phyloP scores from a whole-genome alignment of 2,113 vertebrate species.

The Periophthalmodon schlosseri region DNA sequence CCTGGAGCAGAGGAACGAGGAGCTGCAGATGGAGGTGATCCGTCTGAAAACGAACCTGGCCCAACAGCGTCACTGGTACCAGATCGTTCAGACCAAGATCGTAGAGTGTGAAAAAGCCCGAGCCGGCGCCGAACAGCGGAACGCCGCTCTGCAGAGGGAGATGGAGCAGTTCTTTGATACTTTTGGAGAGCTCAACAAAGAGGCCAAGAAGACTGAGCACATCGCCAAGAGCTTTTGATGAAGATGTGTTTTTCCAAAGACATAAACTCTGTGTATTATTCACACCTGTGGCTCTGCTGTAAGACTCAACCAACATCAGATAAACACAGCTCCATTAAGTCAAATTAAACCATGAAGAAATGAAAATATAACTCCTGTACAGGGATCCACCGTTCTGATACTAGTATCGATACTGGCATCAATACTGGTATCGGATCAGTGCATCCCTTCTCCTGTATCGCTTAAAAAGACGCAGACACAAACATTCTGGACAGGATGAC shows the following conservation, averaged over 20 bases:
- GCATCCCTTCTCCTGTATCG: background rate
- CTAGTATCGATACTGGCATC: no score
- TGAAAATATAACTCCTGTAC: background rate
- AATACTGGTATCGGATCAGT: no score
- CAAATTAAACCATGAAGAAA: background rate
- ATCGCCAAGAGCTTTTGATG: constrained; percentile 70
- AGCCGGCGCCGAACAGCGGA: constrained; percentile 74
- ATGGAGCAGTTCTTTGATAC: constrained; percentile 84
- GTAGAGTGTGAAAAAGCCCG: constrained; percentile 72
- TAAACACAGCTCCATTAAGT: no score
- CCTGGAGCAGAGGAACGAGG: constrained; percentile 79
- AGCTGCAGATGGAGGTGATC: constrained; percentile 71
- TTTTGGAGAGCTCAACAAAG: constrained; percentile 78
- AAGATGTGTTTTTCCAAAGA: constrained; percentile 2
- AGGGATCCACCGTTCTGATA: no score
- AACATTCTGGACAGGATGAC: constrained; percentile 20
- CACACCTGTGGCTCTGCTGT: background rate
- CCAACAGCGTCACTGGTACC: constrained; percentile 76
- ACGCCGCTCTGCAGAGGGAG: constrained; percentile 77
- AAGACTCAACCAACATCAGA: no score
- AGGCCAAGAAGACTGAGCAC: constrained; percentile 72
- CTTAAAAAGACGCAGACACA: constrained; percentile 33
- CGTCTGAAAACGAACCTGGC: constrained; percentile 69
- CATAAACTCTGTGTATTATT: constrained; percentile 3
- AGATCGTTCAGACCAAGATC: constrained; percentile 72